Conservation (phyloP, 2,888 invertebrate genomes). For the Cataglyphis livida region DNA sequence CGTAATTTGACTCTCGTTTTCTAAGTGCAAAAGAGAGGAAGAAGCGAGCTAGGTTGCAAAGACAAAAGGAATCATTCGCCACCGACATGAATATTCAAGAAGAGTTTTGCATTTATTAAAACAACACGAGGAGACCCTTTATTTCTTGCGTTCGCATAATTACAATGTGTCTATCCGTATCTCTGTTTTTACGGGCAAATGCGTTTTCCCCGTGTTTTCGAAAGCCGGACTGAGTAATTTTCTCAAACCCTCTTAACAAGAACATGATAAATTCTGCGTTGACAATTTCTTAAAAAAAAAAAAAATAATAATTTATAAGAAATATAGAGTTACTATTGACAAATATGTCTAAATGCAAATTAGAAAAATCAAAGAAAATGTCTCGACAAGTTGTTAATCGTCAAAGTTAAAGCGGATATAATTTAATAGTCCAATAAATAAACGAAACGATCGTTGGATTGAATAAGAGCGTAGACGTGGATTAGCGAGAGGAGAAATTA, state of each 20-base stretch:
- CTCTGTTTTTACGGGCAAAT: conserved; percentile 60
- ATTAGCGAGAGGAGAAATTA: conserved; percentile 11
- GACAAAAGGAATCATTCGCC: conserved; percentile 81
- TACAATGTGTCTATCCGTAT: conserved; percentile 69
- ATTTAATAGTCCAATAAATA: conserved; percentile 25
- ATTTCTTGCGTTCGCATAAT: conserved; percentile 79
- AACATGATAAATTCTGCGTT: conserved; percentile 24
- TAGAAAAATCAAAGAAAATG: background rate
- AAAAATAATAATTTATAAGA: background rate
- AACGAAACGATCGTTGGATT: background rate
- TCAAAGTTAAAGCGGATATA: conserved; percentile 13
- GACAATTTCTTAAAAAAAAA: conserved; percentile 10
- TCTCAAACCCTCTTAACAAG: background rate
- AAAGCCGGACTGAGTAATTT: conserved; percentile 20
- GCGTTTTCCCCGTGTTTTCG: conserved; percentile 41
- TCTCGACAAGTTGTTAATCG: background rate
- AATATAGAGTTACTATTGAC: background rate
- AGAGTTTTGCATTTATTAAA: conserved; percentile 83
- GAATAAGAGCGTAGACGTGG: background rate
- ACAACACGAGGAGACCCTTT: conserved; percentile 79
- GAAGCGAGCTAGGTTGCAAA: conserved; percentile 57
- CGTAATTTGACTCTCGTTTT: conserved; percentile 55
- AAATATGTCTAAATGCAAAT: background rate
- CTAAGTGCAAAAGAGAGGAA: conserved; percentile 49
- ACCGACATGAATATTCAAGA: conserved; percentile 81